phyloP scores from a whole-genome alignment of 2,888 invertebrate genomes.

The Aleiodes alternator region DNA sequence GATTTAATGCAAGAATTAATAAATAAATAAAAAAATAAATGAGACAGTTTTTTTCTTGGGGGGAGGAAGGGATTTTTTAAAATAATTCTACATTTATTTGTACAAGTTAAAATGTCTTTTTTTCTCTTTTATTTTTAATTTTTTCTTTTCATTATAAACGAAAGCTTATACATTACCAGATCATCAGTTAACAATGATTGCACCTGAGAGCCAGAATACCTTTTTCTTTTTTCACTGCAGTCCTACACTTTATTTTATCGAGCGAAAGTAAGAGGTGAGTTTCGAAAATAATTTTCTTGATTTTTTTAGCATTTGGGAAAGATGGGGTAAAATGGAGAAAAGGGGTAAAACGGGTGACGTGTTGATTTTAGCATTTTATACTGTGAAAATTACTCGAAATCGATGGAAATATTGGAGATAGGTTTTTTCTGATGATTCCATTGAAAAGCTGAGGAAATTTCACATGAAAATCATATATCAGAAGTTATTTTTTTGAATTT shows the following conservation, averaged over 20 bases:
- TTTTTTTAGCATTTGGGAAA: no score
- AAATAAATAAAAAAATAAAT: constrained; percentile 12
- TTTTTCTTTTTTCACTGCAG: constrained; percentile 27
- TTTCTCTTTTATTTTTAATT: background rate
- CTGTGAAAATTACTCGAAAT: no score
- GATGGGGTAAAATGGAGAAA: no score
- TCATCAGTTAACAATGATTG: constrained; percentile 68
- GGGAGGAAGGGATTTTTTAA: background rate
- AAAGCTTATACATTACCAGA: constrained; percentile 70
- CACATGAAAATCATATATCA: no score
- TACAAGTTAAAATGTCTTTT: constrained; percentile 70
- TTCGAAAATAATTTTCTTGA: background rate
- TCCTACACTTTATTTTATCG: background rate
- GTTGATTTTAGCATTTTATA: no score
- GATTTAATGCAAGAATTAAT: constrained; percentile 48
- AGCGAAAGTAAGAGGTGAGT: constrained; percentile 14
- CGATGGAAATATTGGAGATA: no score
- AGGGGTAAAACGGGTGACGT: no score
- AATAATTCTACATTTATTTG: constrained; percentile 32
- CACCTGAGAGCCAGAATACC: constrained; percentile 71
- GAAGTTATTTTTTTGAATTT: no score
- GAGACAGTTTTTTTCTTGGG: background rate
- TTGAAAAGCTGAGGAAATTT: no score
- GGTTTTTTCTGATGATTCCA: no score
- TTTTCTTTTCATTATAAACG: constrained; percentile 70